Percentiles rank a stretch among this genome's conserved stretches.
These are phyloP conservation scores for Chionomys nivalis DNA, from an alignment of 2,113 vertebrate species.

Conservation along the genomic window DNA sequence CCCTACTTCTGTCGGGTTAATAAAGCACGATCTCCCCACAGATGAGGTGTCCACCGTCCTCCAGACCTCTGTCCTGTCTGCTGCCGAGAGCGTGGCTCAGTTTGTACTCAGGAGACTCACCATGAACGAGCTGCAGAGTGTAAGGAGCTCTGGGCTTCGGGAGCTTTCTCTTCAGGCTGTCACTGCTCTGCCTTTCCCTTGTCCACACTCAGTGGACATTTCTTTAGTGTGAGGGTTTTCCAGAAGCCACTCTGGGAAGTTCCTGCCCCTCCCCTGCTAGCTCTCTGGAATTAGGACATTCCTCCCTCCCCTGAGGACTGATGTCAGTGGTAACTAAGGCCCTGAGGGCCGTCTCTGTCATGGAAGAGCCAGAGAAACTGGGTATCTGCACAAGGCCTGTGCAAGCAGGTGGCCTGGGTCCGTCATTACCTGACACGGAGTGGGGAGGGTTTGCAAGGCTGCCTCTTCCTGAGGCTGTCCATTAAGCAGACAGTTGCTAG, in stretches of 20 bases:
- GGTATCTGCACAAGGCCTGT: neutral
- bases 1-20: neutral
- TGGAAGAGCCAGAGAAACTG: neutral
- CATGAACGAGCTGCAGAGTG: conserved; percentile 88
- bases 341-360: neutral
- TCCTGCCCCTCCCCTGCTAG: neutral
- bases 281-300: neutral
- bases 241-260: no score
- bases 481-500: neutral
- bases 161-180: neutral
- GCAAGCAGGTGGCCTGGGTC: neutral
- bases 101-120: conserved; percentile 90
- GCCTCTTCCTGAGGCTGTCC: no score
- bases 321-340: neutral
- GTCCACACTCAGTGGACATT: no score
- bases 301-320: neutral
- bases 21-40: neutral
- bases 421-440: neutral
- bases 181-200: no score
- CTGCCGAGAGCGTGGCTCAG: conserved; percentile 88
- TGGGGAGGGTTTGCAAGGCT: neutral
- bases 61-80: conserved; percentile 81
- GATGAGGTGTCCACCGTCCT: conserved; percentile 85
- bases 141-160: conserved; percentile 77
- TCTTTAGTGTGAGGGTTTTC: no score